Evolutionary conservation across 1,140 invertebrate species (phyloP), one percentile per base, ranked within the genome.

Genomic region (Argopecten irradians): DNA sequence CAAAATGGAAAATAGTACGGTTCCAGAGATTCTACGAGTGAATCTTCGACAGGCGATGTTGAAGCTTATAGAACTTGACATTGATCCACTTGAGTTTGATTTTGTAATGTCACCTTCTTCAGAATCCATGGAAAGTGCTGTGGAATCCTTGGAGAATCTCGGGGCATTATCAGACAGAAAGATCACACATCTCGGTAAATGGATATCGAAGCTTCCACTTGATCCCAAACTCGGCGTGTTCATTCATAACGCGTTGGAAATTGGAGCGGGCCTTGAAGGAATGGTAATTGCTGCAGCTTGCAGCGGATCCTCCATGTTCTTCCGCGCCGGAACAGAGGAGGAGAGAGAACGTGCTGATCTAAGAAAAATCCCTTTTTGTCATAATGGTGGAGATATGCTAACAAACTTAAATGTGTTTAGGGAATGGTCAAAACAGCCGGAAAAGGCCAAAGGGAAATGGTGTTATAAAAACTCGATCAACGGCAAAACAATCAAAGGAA

Each of bases 351-450:
- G 96, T 32, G 96, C 96, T 89, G 96, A 97, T 35, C 87, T 90
- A 88, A 87, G 89, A 36, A 99, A 98, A 95, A 98, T 98, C 95
- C 94, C 96, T n/a, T 95, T 94, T 89, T 92, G 93, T 87, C 97
- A 98, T 0, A 96, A 96, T 32, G 97, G 98, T 92, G 99, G 99
- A 13, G 99, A 99, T 96, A 98, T 98, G 93, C 96, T 99, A 7
- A 99, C 98, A 19, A 96, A 99, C 41, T 95, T 99, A 0, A 99
- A 99, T 95, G 97, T 99, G n/a, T 99, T 97, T 94, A 97, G 97
- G 92, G 90, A 90, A 82, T 95, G 93, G 93, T 46, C 91, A 83
- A 83, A 86, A 22, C 85, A 91, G 28, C 85, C 87, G 34, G 93
- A 93, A 86, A 91, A 91, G 32, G 22, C 91, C 71, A 93, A 93